Evolutionary conservation across 2,888 invertebrate genomes (phyloP).

Genomic region (Stomorhina lunata): DNA sequence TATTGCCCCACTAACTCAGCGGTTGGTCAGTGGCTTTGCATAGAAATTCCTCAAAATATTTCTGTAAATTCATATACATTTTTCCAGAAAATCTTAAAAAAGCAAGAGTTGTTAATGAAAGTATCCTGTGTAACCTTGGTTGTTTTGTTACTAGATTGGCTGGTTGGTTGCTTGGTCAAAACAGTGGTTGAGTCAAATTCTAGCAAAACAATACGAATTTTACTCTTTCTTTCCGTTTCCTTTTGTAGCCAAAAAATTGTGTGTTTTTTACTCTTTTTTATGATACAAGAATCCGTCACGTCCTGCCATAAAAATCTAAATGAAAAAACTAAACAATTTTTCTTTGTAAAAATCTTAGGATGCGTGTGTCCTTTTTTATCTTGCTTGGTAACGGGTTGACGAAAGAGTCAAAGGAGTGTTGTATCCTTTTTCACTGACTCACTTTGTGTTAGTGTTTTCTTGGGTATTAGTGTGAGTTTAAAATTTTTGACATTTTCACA

Average conservation of each 20-base stretch:
- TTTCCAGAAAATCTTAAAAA: not conserved
- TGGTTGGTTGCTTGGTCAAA: not conserved
- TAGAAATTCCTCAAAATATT: slow-evolving; percentile 33
- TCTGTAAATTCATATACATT: not conserved
- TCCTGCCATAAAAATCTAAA: slow-evolving; percentile 50
- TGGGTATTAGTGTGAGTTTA: slow-evolving; percentile 35
- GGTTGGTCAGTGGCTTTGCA: slow-evolving; percentile 60
- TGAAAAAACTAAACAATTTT: slow-evolving; percentile 5
- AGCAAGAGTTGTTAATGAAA: slow-evolving; percentile 4
- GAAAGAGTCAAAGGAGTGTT: slow-evolving; percentile 15
- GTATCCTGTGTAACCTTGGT: no score
- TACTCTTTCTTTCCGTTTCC: not conserved
- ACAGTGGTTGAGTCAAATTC: not conserved
- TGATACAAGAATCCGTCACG: slow-evolving; percentile 39
- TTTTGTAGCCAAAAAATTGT: not conserved
- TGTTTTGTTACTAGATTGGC: no score
- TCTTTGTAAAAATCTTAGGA: slow-evolving; percentile 7
- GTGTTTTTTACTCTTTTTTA: slow-evolving; percentile 58
- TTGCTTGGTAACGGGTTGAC: slow-evolving; percentile 32
- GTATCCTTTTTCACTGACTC: not conserved
- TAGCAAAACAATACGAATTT: not conserved
- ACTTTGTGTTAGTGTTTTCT: not conserved
- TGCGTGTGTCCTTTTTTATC: slow-evolving; percentile 33
- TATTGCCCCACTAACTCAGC: slow-evolving; percentile 68
- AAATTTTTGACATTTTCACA: slow-evolving; percentile 43